These are phyloP conservation scores for Oxyruncus cristatus DNA, from an alignment of 2,113 vertebrate species.

Conservation along the genomic window DNA sequence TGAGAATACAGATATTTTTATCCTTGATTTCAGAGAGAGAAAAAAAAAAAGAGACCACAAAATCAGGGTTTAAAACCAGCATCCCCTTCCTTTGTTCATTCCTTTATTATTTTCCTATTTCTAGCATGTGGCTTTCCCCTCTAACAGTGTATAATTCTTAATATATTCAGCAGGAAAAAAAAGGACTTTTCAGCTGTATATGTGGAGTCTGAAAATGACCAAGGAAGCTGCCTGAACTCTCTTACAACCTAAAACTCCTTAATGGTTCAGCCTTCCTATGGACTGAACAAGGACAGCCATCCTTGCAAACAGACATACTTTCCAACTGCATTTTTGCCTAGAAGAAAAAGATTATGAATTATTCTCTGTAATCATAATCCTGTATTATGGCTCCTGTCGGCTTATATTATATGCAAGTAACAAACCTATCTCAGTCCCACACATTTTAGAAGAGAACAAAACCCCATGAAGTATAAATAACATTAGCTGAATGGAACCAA, in stretches of 20 bases:
- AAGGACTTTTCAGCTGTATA: neutral
- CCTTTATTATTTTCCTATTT: neutral
- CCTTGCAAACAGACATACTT: neutral
- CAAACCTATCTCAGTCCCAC: neutral
- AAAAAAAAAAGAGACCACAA: neutral
- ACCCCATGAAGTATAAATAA: neutral
- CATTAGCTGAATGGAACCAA: neutral
- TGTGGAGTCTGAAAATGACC: neutral
- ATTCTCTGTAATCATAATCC: slow-evolving; percentile 25
- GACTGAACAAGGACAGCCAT: neutral
- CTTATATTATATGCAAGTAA: neutral
- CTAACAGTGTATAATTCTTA: neutral
- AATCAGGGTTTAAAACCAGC: neutral
- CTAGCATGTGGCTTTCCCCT: neutral
- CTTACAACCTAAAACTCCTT: neutral
- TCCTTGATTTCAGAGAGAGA: neutral
- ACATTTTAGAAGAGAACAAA: neutral
- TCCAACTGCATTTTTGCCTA: neutral
- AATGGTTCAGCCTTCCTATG: neutral
- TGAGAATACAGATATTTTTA: slow-evolving; percentile 1
- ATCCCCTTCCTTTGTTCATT: neutral
- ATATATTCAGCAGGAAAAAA: neutral
- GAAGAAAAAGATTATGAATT: slow-evolving; percentile 40
- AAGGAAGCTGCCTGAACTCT: neutral
- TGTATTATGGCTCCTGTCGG: neutral